phyloP scores from a whole-genome alignment of 2,113 vertebrate genomes.

The Psettodes erumei region DNA sequence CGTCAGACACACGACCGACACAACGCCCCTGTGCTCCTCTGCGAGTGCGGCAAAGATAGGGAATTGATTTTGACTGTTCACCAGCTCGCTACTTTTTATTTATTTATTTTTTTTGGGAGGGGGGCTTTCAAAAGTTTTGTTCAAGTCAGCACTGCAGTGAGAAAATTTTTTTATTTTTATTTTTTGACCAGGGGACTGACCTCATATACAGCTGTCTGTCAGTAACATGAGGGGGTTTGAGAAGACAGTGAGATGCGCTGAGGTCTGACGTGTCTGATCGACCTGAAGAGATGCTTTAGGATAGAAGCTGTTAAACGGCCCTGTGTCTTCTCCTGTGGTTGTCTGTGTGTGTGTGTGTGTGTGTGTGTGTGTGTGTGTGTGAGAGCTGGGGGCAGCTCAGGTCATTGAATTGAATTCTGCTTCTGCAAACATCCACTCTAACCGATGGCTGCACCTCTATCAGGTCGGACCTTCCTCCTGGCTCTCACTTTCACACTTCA shows the following conservation, averaged over 20 bases:
- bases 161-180: not conserved
- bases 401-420: conserved; percentile 43
- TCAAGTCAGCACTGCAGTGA: not conserved
- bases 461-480: conserved; percentile 62
- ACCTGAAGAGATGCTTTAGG: not conserved
- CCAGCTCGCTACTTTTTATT: no score
- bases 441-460: conserved; percentile 55
- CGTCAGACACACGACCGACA: conserved; percentile 5
- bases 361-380: conserved; percentile 2
- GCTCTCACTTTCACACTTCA: conserved; percentile 59
- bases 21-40: conserved; percentile 8
- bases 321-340: conserved; percentile 9
- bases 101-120: conserved; percentile 8
- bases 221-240: conserved; percentile 20
- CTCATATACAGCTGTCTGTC: not conserved
- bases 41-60: conserved; percentile 4
- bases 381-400: conserved; percentile 32
- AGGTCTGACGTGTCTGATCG: not conserved
- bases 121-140: conserved; percentile 11
- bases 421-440: conserved; percentile 48
- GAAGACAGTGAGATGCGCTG: conserved; percentile 15
- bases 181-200: conserved; percentile 7
- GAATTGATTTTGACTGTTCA: conserved; percentile 21
- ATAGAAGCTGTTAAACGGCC: conserved; percentile 14
- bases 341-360: not conserved